phyloP scores from a whole-genome alignment of 2,888 invertebrate species.

The Drosophila phalerata region DNA sequence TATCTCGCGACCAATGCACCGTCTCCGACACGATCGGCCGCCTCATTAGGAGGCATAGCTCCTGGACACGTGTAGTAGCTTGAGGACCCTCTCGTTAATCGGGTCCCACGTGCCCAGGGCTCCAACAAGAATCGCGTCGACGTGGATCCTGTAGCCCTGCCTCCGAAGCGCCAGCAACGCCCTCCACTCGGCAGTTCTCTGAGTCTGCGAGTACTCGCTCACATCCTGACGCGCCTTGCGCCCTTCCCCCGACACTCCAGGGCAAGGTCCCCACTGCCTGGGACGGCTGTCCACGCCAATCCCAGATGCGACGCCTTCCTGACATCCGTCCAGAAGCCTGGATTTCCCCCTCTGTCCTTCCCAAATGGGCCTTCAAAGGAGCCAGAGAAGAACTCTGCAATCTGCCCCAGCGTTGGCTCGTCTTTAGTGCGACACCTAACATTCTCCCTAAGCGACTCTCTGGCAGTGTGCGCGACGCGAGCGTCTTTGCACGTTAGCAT shows the following conservation, averaged over 20 bases:
- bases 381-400: not conserved
- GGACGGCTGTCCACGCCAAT: not conserved
- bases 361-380: slow-evolving; percentile 1
- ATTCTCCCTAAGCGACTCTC: not conserved
- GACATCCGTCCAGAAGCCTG: slow-evolving; percentile 10
- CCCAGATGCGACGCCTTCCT: not conserved
- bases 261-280: not conserved
- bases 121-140: too few relatives aligned
- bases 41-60: too few relatives aligned
- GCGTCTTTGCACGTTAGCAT: not conserved
- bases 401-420: slow-evolving; percentile 5
- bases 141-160: too few relatives aligned
- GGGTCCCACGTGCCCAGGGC: too few relatives aligned
- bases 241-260: slow-evolving; percentile 1
- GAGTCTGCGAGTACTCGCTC: slow-evolving; percentile 4
- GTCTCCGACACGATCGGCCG: too few relatives aligned
- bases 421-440: not conserved
- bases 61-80: too few relatives aligned
- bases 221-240: not conserved
- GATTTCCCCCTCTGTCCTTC: slow-evolving; percentile 1
- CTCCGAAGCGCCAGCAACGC: too few relatives aligned
- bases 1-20: not conserved
- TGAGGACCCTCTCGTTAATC: too few relatives aligned
- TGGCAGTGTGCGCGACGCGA: not conserved
- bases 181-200: too few relatives aligned